Evolutionary conservation across 2,888 invertebrate genomes (phyloP), one percentile per base, ranked within the genome.

Genomic region (Hyles lineata): DNA sequence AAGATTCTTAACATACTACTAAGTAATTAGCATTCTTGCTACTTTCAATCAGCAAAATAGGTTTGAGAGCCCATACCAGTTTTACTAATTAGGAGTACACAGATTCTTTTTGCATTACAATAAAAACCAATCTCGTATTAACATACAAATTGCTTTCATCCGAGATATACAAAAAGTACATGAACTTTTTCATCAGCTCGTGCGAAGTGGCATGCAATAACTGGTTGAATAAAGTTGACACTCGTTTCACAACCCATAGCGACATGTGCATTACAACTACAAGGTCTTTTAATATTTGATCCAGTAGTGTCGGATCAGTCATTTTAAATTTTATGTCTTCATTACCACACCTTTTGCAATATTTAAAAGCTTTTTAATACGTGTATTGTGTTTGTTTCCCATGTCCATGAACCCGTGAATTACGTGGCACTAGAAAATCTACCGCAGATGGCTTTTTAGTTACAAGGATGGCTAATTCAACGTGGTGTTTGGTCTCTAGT

Each of bases 161-260:
- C 72, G 71, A 76, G 75, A 77, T 78, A 80, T 86, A 87, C 86
- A 87, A 83, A 84, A 81, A 43, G 43, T 84, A 67, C 23, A 62
- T n/a, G 32, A 67, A 15, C 23, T 23, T 67, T 67, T 67, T 67
- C 67, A 67, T 50, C 50, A 50, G 63, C 35, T 35, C 63, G 63
- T 63, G 63, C 63, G 63, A 63, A 67, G 43, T 67, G 23, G 23
- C 43, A 23, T 67, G 67, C 67, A 67, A 67, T 67, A 50, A 67
- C 67, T 67, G 67, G 67, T 67, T 67, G 55, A 80, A 82, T 85
- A 86, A 83, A 85, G 87, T 87, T 89, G 89, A 90, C 90, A 86
- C 81, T 78, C 77, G 62, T 74, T 74, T 71, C 72, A 50, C 73
- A 73, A 75, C 35, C 67, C 21, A 50, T 63, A 72, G 7, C 35